Percentiles rank a stretch among this genome's conserved stretches.
Conservation (phyloP, 2,888 invertebrate genomes). For the Creontiades dilutus region DNA sequence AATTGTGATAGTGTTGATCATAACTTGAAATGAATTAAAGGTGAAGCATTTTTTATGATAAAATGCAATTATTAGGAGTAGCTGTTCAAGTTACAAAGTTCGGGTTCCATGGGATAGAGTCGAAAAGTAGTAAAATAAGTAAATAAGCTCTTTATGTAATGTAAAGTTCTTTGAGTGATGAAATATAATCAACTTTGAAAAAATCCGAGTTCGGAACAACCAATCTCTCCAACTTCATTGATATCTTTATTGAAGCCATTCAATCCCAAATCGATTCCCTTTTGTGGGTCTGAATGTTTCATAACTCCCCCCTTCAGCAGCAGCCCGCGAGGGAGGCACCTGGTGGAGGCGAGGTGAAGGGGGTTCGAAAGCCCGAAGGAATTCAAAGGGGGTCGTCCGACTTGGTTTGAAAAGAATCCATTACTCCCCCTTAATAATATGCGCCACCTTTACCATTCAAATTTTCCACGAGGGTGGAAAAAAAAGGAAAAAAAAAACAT, state of each 20-base stretch:
- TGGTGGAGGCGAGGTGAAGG: no score
- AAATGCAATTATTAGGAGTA: no score
- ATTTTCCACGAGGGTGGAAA: not conserved
- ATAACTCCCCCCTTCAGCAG: not conserved
- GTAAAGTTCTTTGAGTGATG: not conserved
- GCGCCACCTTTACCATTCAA: constrained; percentile 52
- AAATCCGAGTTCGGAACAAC: not conserved
- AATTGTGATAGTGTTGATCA: no score
- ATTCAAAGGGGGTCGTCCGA: constrained; percentile 15
- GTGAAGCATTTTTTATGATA: no score
- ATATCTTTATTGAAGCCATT: constrained; percentile 20
- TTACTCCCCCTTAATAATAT: constrained; percentile 44
- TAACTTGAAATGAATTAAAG: no score
- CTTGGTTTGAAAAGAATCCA: constrained; percentile 41
- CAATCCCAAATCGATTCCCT: constrained; percentile 10
- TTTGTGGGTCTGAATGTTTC: constrained; percentile 23
- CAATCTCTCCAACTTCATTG: not conserved
- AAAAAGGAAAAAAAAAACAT: no score
- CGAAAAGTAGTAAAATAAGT: no score
- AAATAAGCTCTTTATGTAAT: not conserved
- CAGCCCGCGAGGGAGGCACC: no score
- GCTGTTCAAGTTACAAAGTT: no score
- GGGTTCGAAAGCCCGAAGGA: not conserved
- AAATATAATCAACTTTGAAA: not conserved
- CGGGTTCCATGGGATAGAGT: no score